Base-by-base conservation (phyloP, 2,888 invertebrate species). In the Galeopsomyia nigrocyanea region DNA sequence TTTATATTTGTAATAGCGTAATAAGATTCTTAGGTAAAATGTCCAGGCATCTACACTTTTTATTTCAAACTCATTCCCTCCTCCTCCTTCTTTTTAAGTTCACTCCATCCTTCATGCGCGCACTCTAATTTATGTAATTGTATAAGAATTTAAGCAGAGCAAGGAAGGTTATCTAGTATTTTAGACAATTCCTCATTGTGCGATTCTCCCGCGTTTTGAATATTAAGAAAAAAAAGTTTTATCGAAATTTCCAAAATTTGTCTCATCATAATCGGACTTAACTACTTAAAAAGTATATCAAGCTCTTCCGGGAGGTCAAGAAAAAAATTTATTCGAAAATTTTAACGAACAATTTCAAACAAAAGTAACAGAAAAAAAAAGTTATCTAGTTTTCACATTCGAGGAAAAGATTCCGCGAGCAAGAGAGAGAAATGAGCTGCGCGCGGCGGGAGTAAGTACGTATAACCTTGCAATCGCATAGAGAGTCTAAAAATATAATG, bases 401-500 rank as follows among this genome's bases (percentile, higher is more conserved):
- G 21, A 53, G 55, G 5, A 5, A 26, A 26, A 5, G 26, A 26
- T 26, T 26, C 26, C 26, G 26, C 5, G 26, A 26, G 26, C 26
- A 5, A 26, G 26, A 26, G 5, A 26, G 5, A 26, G 26, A 26
- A 5, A 2, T 3, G 5, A 26, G 26, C 26, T 2, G 26, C 26
- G 62, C 70, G 70, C 56, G 56, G n/a, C n/a, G n/a, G n/a, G n/a
- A n/a, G n/a, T n/a, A n/a, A 65, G 57, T 57, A 47, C 53, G 58
- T 63, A 60, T 71, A 66, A 73, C 75, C 75, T 75, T 73, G 71
- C 73, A 49, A 71, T 73, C 56, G 75, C 65, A 26, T 26, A 26
- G 64, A 74, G 68, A 62, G 77, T 81, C 79, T 80, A 81, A 81
- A 81, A 82, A 82, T 80, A 80, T 78, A 78, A 78, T 77, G 77